Evolutionary conservation across 2,113 vertebrate species (phyloP), one percentile per base, ranked within the genome.

Genomic region (Tricholaema leucomelas): DNA sequence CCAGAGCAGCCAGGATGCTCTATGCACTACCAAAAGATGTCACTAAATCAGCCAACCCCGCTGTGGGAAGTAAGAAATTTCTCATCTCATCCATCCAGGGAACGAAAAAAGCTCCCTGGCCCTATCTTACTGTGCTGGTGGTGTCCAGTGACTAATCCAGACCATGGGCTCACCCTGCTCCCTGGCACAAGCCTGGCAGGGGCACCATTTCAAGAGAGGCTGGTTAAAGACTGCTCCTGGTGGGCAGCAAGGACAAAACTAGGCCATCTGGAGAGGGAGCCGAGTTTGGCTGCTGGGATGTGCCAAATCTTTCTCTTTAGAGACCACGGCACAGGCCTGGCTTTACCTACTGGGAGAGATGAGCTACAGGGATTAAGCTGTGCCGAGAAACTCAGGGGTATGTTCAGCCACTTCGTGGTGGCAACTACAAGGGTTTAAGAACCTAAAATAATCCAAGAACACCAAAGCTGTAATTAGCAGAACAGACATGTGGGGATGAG

Each of bases 41-140:
- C n/a, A 58, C 6, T 59, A 46, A 28, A 44, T 9, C 70, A 36
- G 21, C 25, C 46, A 72, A 28, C 3, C 10, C 1, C 0, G 0
- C 15, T 12, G 35, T 2, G 25, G 66, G 58, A 58, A 72, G 40
- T 38, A 48, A 6, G 2, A 65, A 40, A 75, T 35, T 20, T 60
- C 38, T 48, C 59, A 65, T 12, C 4, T 81, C 64, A 55, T 35
- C 58, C 27, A 55, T 12, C 44, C 9, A 23, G 33, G 36, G 59
- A 65, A 70, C 31, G n/a, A 55, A 20, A 74, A 38, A 8, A 36
- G 20, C 15, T 70, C 69, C 31, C 75, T 67, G n/a, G 21, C 16
- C 36, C 59, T 76, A 79, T 77, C 48, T 16, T 58, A 28, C 8
- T 25, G 16, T 2, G 2, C 7, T 60, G 30, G 11, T 15, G 17